Evolutionary conservation across 2,888 invertebrate species (phyloP).

Genomic region (Hedychridium roseum): DNA sequence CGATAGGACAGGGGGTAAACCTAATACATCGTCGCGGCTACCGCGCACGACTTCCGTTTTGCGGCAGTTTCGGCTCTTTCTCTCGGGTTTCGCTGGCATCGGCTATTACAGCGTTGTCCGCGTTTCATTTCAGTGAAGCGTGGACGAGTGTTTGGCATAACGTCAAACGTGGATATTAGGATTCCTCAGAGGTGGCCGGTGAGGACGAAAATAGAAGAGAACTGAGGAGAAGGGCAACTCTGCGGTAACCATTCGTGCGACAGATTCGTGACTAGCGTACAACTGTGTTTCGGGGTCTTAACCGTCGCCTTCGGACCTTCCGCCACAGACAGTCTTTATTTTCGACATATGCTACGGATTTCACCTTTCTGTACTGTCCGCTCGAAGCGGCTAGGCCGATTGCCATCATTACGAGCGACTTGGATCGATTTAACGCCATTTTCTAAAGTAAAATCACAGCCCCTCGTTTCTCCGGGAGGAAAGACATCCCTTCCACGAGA

Average conservation of each 20-base stretch:
- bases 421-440: too few relatives aligned
- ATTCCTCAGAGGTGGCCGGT: conserved; percentile 50
- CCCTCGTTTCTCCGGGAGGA: too few relatives aligned
- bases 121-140: conserved; percentile 57
- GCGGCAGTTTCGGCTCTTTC: too few relatives aligned
- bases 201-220: conserved; percentile 32
- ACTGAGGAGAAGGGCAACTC: conserved; percentile 38
- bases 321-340: conserved; percentile 21
- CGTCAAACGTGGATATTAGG: conserved; percentile 62
- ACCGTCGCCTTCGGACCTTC: conserved; percentile 18
- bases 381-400: too few relatives aligned
- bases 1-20: too few relatives aligned
- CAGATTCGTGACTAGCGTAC: conserved; percentile 61
- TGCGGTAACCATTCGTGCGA: conserved; percentile 55
- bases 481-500: too few relatives aligned
- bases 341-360: conserved; percentile 21
- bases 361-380: background rate
- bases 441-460: too few relatives aligned
- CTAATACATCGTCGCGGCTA: conserved; percentile 35
- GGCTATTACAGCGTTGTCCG: conserved; percentile 32
- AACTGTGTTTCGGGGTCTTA: conserved; percentile 27
- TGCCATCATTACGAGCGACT: too few relatives aligned
- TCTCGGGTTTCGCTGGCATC: conserved; percentile 17
- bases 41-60: too few relatives aligned
- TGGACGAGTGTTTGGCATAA: conserved; percentile 61